Evolutionary conservation across 2,888 invertebrate species (phyloP).

Genomic region (Euphydryas editha): DNA sequence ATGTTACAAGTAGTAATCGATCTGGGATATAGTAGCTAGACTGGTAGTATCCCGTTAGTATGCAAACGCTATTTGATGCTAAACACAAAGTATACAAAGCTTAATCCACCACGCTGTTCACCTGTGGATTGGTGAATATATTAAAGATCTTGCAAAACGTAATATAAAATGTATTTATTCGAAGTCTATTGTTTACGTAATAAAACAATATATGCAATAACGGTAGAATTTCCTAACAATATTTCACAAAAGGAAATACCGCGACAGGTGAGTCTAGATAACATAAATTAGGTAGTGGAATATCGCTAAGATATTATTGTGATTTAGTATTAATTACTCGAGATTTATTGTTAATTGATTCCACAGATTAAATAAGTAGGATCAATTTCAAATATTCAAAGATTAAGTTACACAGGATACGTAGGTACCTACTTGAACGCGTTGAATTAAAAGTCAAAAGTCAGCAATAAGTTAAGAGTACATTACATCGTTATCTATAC

Average conservation of each 20-base stretch:
- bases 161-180: background rate
- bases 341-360: conserved; percentile 38
- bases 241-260: conserved; percentile 22
- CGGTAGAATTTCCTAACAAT: conserved; percentile 26
- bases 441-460: background rate
- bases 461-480: background rate
- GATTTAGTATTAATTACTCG: conserved; percentile 38
- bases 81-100: no score
- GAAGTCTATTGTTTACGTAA: background rate
- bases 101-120: no score
- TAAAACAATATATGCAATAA: conserved; percentile 7
- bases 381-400: conserved; percentile 24
- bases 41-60: no score
- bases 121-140: no score
- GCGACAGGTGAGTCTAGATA: conserved; percentile 32
- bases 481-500: background rate
- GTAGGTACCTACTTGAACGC: background rate
- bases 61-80: no score
- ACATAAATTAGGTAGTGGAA: conserved; percentile 33
- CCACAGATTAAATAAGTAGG: conserved; percentile 19
- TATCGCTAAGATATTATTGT: conserved; percentile 30
- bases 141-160: background rate
- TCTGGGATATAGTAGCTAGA: no score
- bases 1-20: no score
- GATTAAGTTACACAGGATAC: background rate